phyloP scores from a whole-genome alignment of 2,888 invertebrate genomes.

The Itoplectis maculator region DNA sequence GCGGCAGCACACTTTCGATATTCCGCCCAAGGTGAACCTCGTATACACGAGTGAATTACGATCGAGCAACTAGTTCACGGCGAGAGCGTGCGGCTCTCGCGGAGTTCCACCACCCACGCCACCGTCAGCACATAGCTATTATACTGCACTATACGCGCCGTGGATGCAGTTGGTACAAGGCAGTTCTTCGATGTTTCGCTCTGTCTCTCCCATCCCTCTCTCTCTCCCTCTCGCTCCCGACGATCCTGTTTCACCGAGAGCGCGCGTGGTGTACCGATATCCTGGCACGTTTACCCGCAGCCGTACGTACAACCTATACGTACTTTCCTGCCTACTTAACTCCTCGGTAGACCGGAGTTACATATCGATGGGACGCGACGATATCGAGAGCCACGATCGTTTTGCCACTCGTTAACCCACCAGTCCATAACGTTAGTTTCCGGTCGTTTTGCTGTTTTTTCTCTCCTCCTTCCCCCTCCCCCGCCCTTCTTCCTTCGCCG shows the following conservation, averaged over 20 bases:
- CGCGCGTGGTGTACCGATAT: slow-evolving; percentile 39
- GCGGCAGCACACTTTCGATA: slow-evolving; percentile 67
- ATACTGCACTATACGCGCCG: slow-evolving; percentile 32
- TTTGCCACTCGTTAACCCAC: slow-evolving; percentile 46
- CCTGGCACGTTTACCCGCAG: slow-evolving; percentile 25
- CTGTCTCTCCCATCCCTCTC: slow-evolving; percentile 29
- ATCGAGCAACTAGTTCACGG: slow-evolving; percentile 69
- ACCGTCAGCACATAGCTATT: slow-evolving; percentile 65
- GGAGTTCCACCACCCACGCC: slow-evolving; percentile 69
- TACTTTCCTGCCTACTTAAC: slow-evolving; percentile 54
- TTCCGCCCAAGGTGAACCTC: slow-evolving; percentile 68
- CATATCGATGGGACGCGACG: slow-evolving; percentile 49
- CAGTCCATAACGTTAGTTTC: slow-evolving; percentile 33
- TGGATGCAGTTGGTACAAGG: slow-evolving; percentile 49
- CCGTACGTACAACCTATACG: slow-evolving; percentile 25
- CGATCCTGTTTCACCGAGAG: slow-evolving; percentile 58
- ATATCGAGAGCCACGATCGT: slow-evolving; percentile 51
- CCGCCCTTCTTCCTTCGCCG: too few relatives aligned
- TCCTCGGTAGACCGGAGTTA: slow-evolving; percentile 36
- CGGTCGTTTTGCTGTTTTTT: slow-evolving; percentile 18
- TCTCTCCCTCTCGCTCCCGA: slow-evolving; percentile 23
- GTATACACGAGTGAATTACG: slow-evolving; percentile 69
- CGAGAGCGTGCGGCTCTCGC: slow-evolving; percentile 65
- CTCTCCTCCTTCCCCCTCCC: not conserved
- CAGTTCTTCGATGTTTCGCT: slow-evolving; percentile 62